Evolutionary conservation across 2,888 invertebrate genomes (phyloP), one percentile per base, ranked within the genome.

Genomic region (Drosophila subquinaria): DNA sequence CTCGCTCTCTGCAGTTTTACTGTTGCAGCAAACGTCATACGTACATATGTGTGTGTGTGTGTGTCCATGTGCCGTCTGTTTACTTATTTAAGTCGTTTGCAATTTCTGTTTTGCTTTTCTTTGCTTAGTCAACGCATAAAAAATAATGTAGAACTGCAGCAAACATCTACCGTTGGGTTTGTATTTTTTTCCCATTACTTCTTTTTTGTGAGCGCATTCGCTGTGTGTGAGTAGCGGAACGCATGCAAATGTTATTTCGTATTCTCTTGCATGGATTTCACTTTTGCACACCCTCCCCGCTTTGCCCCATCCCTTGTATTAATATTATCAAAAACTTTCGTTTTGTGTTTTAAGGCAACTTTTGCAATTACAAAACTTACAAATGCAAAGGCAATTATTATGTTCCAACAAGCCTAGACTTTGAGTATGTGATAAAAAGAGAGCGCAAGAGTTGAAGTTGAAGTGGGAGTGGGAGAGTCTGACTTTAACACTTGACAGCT

Each of bases 81-180:
- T 87, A 78, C 82, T 87, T 84, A 82, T 84, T 84, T 87, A 87
- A 84, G 83, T 84, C 88, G 76, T 87, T 84, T 84, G 88, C 83
- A 84, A 82, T 84, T 77, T 81, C 76, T 73, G 84, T 75, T 82
- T 71, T 82, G 83, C 87, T 84, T 88, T 69, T 81, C 86, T 81
- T 84, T 88, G 81, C 82, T 75, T 73, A 85, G 82, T 59, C 69
- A 79, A 88, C 85, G 82, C 88, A 82, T 85, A 82, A 84, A 88
- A 87, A 84, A 85, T 82, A 82, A 82, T 79, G 76, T 63, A 64
- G 63, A 74, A 72, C 79, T 82, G 82, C 82, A 56, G 75, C 69
- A 79, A 79, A 79, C 69, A 61, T 78, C 60, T 60, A 55, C 60
- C 59, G 65, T 77, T 77, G 27, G 51, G 30, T 73, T 65, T 36